Base-by-base conservation (phyloP, 2,113 vertebrate genomes). In the Chionis minor region DNA sequence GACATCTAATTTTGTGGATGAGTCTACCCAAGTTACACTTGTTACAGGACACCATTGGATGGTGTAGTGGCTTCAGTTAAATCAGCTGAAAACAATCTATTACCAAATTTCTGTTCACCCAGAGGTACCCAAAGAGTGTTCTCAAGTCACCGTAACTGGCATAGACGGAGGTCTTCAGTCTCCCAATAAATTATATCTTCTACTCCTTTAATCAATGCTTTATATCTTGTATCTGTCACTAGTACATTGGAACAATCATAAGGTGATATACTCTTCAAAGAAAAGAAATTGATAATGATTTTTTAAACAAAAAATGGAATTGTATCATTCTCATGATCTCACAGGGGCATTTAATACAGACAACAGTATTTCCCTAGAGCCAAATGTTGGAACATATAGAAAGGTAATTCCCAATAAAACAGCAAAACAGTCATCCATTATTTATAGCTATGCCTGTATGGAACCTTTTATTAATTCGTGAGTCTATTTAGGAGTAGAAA, bases 401-500 rank as follows among this genome's bases (percentile, higher is more conserved):
- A 92, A 96, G 90, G 69, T 96, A 96, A 95, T 86, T 96, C 87
- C 90, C 89, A 97, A 97, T 95, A 97, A 97, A 96, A 96, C 71
- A 87, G 87, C 88, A 94, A 85, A 89, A 70, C 0, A 28, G 56
- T 74, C 45, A 2, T 98, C 90, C 81, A 98, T 98, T 98, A 98
- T 98, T 98, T 96, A 98, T 97, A 97, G 90, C 85, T 91, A 90
- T 59, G 90, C 95, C 85, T 93, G 73, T 95, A 86, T 54, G 45
- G 89, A 95, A 47, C 26, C 54, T 80, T 97, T 98, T 94, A 97
- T 96, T 98, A 98, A 98, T 98, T 97, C 94, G 98, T 97, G 88
- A 96, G 80, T 84, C 38, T 87, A 32, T 92, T 97, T 98, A 86
- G 90, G 81, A 96, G 94, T 51, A 92, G 67, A 94, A 97, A 96